phyloP scores from a whole-genome alignment of 2,888 invertebrate species.

The Trimorus sp. region DNA sequence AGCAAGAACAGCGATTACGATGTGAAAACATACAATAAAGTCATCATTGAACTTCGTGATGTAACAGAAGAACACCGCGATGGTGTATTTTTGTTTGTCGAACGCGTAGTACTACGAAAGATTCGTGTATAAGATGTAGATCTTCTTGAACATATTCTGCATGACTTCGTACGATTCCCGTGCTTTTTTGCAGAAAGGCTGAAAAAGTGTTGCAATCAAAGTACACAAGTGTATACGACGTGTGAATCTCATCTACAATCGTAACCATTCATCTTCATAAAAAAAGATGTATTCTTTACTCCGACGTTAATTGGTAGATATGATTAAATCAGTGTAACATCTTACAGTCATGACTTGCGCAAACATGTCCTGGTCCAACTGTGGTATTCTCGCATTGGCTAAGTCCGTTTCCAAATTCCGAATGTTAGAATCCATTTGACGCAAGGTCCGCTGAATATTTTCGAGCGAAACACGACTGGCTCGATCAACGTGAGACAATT shows the following conservation, averaged over 20 bases:
- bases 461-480: conserved; percentile 94
- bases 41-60: conserved; percentile 97
- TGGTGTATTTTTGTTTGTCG: conserved; percentile 94
- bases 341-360: conserved; percentile 92
- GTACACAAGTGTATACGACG: neutral
- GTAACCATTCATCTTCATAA: too few species aligned
- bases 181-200: conserved; percentile 90
- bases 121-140: conserved; percentile 92
- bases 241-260: neutral
- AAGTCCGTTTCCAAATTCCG: conserved; percentile 95
- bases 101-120: conserved; percentile 95
- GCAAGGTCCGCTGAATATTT: conserved; percentile 89
- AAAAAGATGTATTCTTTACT: too few species aligned
- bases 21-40: conserved; percentile 87
- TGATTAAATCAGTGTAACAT: conserved; percentile 3
- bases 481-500: conserved; percentile 94
- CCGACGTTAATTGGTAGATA: neutral
- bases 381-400: conserved; percentile 90
- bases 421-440: conserved; percentile 93
- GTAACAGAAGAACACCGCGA: conserved; percentile 98
- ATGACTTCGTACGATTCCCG: conserved; percentile 93
- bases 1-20: too few species aligned
- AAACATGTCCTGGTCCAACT: conserved; percentile 92
- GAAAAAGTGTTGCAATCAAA: conserved; percentile 37
- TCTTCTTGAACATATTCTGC: conserved; percentile 96